Percentiles rank a stretch among this genome's conserved stretches.
Conservation (phyloP, 2,888 invertebrate genomes). For the Trichopria drosophilae region DNA sequence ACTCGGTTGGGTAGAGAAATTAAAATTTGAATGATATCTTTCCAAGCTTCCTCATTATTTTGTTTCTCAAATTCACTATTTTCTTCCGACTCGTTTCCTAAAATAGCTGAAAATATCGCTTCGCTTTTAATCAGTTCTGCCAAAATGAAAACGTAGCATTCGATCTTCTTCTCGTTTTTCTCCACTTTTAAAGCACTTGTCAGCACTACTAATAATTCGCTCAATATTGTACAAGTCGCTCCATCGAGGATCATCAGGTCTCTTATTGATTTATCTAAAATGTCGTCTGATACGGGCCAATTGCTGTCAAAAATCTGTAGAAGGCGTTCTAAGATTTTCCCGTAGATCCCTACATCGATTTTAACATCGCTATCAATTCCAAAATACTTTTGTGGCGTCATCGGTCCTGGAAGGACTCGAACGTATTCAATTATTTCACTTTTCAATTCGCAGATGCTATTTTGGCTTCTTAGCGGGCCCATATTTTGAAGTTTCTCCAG, state of each 20-base stretch:
- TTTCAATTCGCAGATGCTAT: slow-evolving; percentile 48
- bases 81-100: slow-evolving; percentile 40
- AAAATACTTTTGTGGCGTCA: slow-evolving; percentile 70
- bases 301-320: slow-evolving; percentile 61
- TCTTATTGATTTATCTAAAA: slow-evolving; percentile 58
- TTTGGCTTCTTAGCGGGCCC: slow-evolving; percentile 53
- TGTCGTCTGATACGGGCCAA: slow-evolving; percentile 62
- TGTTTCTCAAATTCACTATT: slow-evolving; percentile 35
- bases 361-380: slow-evolving; percentile 61
- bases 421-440: slow-evolving; percentile 40
- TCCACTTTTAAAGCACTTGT: slow-evolving; percentile 61
- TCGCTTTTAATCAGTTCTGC: slow-evolving; percentile 64
- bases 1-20: slow-evolving; percentile 71
- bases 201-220: slow-evolving; percentile 61
- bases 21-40: slow-evolving; percentile 65
- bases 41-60: slow-evolving; percentile 56
- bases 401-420: slow-evolving; percentile 61
- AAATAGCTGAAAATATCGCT: slow-evolving; percentile 61
- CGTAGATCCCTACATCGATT: slow-evolving; percentile 60
- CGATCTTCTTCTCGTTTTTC: slow-evolving; percentile 45
- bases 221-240: slow-evolving; percentile 44
- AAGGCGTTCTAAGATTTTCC: slow-evolving; percentile 61
- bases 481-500: slow-evolving; percentile 52
- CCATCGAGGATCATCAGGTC: slow-evolving; percentile 64
- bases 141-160: slow-evolving; percentile 58